Percentiles rank a stretch among this genome's conserved stretches.
phyloP scores from a whole-genome alignment of 2,888 invertebrate species.

The Ectropis crepuscularia region DNA sequence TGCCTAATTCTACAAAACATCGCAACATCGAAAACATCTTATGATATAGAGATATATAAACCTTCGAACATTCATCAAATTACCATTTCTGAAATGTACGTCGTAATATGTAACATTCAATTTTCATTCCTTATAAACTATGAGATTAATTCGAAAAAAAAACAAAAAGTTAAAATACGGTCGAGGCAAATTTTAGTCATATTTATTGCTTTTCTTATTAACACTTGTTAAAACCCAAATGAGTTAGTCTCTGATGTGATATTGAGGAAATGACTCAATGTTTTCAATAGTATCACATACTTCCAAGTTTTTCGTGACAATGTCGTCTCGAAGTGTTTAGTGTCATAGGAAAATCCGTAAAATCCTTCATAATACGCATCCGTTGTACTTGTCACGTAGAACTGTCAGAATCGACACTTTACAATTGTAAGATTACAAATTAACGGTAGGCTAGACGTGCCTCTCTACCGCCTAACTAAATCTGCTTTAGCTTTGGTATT shows the following conservation, averaged over 20 bases:
- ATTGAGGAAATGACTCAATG: not conserved
- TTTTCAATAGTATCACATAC: too few relatives aligned
- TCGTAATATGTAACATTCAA: conserved; percentile 46
- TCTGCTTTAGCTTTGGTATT: too few relatives aligned
- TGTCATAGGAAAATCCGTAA: too few relatives aligned
- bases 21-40: conserved; percentile 32
- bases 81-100: conserved; percentile 40
- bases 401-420: too few relatives aligned
- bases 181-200: conserved; percentile 9
- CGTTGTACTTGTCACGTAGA: too few relatives aligned
- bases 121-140: conserved; percentile 46
- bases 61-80: conserved; percentile 29
- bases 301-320: too few relatives aligned
- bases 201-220: conserved; percentile 20
- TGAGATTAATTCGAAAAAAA: conserved; percentile 47
- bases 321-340: too few relatives aligned
- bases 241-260: not conserved
- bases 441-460: too few relatives aligned
- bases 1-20: conserved; percentile 23
- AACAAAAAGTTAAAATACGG: conserved; percentile 44
- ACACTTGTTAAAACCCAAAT: not conserved
- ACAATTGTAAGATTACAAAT: too few relatives aligned
- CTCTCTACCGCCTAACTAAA: too few relatives aligned
- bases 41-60: conserved; percentile 24
- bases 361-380: too few relatives aligned